A percentile compares a stretch with the other conserved stretches of the same genome.
These are phyloP conservation scores for Neodontobutis hainanensis DNA, from an alignment of 2,113 vertebrate species.

Conservation along the genomic window DNA sequence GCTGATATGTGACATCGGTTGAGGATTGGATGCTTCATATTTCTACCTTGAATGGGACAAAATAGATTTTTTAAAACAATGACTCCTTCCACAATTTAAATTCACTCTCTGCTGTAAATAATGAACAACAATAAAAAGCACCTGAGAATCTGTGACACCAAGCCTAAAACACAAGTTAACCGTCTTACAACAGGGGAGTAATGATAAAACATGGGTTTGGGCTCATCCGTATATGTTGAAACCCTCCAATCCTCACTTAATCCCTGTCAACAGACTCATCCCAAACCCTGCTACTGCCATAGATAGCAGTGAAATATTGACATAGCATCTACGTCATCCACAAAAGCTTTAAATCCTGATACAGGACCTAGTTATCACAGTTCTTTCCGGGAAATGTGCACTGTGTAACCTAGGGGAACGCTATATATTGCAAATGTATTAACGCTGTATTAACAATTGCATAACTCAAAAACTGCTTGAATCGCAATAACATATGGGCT, in stretches of 20 bases:
- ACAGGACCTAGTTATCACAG: neutral
- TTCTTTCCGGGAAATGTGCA: too few species aligned
- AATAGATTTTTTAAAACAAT: constrained; percentile 35
- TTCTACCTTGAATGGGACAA: constrained; percentile 29
- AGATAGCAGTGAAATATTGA: constrained; percentile 12
- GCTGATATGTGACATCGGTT: constrained; percentile 59
- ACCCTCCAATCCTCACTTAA: constrained; percentile 28
- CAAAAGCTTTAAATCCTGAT: constrained; percentile 5
- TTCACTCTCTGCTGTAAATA: constrained; percentile 48
- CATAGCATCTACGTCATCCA: neutral
- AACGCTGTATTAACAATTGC: too few species aligned
- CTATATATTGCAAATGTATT: neutral
- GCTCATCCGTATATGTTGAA: constrained; percentile 14
- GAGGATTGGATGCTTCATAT: constrained; percentile 36
- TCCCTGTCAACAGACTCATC: constrained; percentile 24
- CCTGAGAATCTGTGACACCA: constrained; percentile 19
- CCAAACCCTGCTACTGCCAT: constrained; percentile 5
- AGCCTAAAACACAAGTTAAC: constrained; percentile 29
- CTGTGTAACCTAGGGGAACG: too few species aligned
- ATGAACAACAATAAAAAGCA: constrained; percentile 36
- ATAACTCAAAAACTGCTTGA: too few species aligned
- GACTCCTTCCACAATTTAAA: constrained; percentile 53
- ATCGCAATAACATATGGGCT: too few species aligned
- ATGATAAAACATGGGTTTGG: constrained; percentile 33
- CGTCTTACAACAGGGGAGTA: constrained; percentile 36